Percentiles rank a stretch among this genome's conserved stretches.
Evolutionary conservation across 2,113 vertebrate genomes (phyloP).

Genomic region (Thunnus thynnus): DNA sequence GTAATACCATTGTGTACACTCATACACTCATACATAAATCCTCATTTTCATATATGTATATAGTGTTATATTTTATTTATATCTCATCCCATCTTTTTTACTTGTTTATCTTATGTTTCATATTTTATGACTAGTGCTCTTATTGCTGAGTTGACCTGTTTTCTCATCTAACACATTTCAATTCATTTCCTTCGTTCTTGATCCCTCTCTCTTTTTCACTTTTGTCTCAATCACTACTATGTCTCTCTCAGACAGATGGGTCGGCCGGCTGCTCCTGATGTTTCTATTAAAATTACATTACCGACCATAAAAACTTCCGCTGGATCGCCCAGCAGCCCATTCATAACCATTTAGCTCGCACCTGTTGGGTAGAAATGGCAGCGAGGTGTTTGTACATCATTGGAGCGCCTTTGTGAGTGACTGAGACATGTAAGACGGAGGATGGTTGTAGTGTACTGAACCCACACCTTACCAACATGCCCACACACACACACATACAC

Average conservation of each 20-base stretch:
- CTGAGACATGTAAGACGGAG: conserved; percentile 9
- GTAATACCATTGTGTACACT: no score
- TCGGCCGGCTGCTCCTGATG: conserved; percentile 56
- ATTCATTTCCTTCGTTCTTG: neutral
- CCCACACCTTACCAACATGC: conserved; percentile 5
- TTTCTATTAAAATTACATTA: conserved; percentile 71
- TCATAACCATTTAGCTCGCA: conserved; percentile 63
- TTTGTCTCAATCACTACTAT: conserved; percentile 1
- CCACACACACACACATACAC: conserved; percentile 31
- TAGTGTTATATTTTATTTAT: no score
- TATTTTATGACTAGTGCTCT: no score
- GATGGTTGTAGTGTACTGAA: neutral
- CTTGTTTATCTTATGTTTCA: no score
- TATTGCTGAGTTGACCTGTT: no score
- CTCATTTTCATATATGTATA: no score
- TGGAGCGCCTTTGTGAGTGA: neutral
- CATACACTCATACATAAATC: no score
- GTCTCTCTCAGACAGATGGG: conserved; percentile 63
- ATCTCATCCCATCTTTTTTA: no score
- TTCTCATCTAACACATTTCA: neutral
- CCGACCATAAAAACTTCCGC: conserved; percentile 50
- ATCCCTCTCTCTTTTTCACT: conserved; percentile 3
- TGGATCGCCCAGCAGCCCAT: conserved; percentile 46
- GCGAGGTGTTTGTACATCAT: neutral
- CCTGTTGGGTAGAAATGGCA: conserved; percentile 43